phyloP scores from a whole-genome alignment of 2,797 vertebrate genomes.

The Balearica regulorum region DNA sequence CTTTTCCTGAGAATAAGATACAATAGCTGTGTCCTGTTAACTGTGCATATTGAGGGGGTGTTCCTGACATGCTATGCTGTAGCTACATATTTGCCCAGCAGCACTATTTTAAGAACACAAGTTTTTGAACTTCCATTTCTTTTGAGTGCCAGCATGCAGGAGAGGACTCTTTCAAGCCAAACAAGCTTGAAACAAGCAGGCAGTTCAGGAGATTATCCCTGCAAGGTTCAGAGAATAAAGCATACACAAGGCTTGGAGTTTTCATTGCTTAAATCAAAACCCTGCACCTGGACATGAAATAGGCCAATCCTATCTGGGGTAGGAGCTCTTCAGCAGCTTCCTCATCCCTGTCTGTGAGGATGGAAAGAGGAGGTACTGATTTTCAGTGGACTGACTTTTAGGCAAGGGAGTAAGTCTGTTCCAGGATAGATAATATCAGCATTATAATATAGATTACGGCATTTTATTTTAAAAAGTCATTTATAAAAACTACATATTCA shows the following conservation, averaged over 20 bases:
- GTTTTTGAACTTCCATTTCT: not conserved
- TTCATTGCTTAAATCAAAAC: not conserved
- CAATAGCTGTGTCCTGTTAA: not conserved
- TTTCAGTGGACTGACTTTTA: not conserved
- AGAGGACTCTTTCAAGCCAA: not conserved
- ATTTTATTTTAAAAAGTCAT: not conserved
- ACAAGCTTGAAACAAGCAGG: not conserved
- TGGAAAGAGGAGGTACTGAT: not conserved
- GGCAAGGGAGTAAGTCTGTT: not conserved
- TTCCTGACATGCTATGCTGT: not conserved
- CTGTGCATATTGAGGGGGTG: not conserved
- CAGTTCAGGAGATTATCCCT: not conserved
- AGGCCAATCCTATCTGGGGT: not conserved
- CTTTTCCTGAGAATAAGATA: not conserved
- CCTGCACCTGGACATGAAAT: accelerated
- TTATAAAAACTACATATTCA: not conserved
- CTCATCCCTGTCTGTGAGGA: not conserved
- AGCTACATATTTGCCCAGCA: not conserved
- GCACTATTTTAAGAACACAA: not conserved
- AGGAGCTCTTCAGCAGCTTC: not conserved
- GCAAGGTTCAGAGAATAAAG: not conserved
- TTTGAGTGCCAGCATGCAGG: not conserved
- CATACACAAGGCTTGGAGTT: not conserved
- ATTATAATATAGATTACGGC: not conserved
- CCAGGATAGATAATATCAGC: not conserved